phyloP scores from a whole-genome alignment of 2,888 invertebrate species.

The Danaus chrysippus region DNA sequence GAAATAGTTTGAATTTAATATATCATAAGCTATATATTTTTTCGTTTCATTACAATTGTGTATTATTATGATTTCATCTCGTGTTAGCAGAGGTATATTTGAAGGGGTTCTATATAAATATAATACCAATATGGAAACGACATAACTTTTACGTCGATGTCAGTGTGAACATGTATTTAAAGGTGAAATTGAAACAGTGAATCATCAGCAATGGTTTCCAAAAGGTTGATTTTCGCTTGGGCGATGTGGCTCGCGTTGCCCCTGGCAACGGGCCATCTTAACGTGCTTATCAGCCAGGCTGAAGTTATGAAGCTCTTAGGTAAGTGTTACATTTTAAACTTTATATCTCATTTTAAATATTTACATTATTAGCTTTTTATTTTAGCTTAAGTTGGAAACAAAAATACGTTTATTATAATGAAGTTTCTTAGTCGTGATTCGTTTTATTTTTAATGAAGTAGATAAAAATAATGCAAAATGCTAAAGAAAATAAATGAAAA shows the following conservation, averaged over 20 bases:
- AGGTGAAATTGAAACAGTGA: constrained; percentile 65
- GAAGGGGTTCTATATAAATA: constrained; percentile 20
- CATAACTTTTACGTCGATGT: constrained; percentile 36
- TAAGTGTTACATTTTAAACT: constrained; percentile 63
- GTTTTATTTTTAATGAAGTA: no score
- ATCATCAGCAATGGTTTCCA: constrained; percentile 58
- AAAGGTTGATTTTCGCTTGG: constrained; percentile 64
- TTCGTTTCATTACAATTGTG: not conserved
- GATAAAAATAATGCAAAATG: no score
- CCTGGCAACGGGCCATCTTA: constrained; percentile 84
- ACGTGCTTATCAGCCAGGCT: constrained; percentile 88
- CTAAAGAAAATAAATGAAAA: no score
- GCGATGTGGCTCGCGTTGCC: constrained; percentile 70
- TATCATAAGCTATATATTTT: not conserved
- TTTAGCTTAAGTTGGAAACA: not conserved
- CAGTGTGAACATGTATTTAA: constrained; percentile 53
- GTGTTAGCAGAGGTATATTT: constrained; percentile 15
- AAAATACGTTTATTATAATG: no score
- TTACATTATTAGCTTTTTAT: not conserved
- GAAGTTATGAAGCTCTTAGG: constrained; percentile 89
- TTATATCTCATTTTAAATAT: constrained; percentile 11
- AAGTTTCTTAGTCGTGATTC: no score
- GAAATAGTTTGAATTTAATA: not conserved
- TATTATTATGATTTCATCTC: not conserved
- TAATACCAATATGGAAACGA: constrained; percentile 41